Percentiles rank a stretch among this genome's conserved stretches.
These are phyloP conservation scores for Eucidaris tribuloides DNA, from an alignment of 35 echinoderm and acorn worm species.

Conservation along the genomic window DNA sequence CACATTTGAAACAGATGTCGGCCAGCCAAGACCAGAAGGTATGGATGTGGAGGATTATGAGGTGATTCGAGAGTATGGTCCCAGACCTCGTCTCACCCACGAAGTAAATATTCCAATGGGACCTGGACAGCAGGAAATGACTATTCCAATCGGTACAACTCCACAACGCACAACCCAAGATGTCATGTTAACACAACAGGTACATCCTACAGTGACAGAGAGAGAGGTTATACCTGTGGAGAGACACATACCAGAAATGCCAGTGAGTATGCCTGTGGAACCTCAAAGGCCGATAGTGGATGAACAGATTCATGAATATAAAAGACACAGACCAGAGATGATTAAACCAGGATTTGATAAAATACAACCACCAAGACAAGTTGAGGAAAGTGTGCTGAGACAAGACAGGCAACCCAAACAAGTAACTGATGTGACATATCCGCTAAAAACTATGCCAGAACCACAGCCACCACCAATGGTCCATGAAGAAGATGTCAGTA, in stretches of 20 bases:
- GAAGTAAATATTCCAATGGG: slow-evolving; percentile 28
- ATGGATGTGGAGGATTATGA: slow-evolving; percentile 24
- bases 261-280: neutral
- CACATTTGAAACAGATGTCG: slow-evolving; percentile 29
- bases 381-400: neutral
- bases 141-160: neutral
- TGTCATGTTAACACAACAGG: neutral
- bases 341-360: neutral
- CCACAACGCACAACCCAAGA: neutral
- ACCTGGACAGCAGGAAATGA: slow-evolving; percentile 11
- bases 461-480: slow-evolving; percentile 4
- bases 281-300: neutral
- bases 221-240: slow-evolving; percentile 1
- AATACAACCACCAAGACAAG: neutral
- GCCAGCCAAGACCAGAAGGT: neutral
- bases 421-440: neutral
- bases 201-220: slow-evolving; percentile 17
- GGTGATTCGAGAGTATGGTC: slow-evolving; percentile 21
- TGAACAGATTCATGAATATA: neutral
- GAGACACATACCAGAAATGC: neutral
- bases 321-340: neutral
- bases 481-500: neutral
- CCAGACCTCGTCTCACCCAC: neutral
- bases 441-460: neutral
- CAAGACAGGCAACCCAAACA: slow-evolving; percentile 1